phyloP scores from a whole-genome alignment of 2,797 vertebrate species.

The Macrochelys suwanniensis region DNA sequence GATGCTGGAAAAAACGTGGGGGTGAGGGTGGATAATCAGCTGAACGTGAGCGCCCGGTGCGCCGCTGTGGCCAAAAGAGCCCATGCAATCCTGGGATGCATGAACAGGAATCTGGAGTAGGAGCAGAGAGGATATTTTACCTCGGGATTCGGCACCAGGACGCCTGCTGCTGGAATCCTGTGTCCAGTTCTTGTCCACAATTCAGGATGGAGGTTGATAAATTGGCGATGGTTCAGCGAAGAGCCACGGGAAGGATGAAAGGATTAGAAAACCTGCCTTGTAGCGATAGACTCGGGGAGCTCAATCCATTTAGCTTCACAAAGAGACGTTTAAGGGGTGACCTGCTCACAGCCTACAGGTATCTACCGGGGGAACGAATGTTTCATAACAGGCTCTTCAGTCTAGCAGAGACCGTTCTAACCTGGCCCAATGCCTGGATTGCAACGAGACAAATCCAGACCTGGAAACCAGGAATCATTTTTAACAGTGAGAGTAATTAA shows the following conservation, averaged over 20 bases:
- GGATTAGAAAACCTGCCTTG: background rate
- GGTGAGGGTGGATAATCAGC: background rate
- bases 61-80: background rate
- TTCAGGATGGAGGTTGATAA: background rate
- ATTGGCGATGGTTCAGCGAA: background rate
- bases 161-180: accelerated
- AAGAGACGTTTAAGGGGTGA: background rate
- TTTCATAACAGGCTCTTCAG: background rate
- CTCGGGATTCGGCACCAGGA: background rate
- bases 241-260: background rate
- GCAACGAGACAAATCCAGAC: background rate
- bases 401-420: background rate
- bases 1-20: background rate
- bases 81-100: background rate
- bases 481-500: background rate
- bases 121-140: background rate
- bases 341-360: background rate
- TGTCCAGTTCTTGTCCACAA: background rate
- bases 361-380: background rate
- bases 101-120: background rate
- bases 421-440: background rate
- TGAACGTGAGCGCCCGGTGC: background rate
- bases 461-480: background rate
- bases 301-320: too few relatives aligned
- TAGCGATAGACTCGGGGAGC: background rate